Conservation (phyloP, 1,140 invertebrate genomes). For the Aradophagus sp. region DNA sequence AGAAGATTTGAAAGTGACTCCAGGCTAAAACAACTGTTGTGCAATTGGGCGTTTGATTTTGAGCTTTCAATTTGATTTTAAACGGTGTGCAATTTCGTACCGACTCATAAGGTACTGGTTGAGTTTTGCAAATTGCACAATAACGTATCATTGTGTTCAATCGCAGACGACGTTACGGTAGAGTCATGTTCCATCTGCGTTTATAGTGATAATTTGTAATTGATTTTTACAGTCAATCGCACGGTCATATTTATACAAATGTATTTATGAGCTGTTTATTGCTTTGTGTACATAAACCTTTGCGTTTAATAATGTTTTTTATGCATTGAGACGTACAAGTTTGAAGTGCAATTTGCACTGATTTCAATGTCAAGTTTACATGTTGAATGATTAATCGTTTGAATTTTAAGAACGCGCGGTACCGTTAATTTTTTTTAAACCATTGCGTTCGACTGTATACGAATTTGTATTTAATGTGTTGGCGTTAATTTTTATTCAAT, state of each 20-base stretch:
- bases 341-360: background rate
- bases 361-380: background rate
- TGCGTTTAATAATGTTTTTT: slow-evolving; percentile 2
- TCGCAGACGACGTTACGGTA: background rate
- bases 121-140: background rate
- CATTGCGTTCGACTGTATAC: slow-evolving; percentile 11
- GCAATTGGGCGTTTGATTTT: background rate
- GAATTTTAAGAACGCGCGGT: slow-evolving; percentile 1
- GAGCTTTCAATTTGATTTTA: background rate
- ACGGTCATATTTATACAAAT: slow-evolving; percentile 16
- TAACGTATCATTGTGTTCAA: slow-evolving; percentile 8
- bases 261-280: slow-evolving; percentile 9
- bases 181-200: slow-evolving; percentile 3
- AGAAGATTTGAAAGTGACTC: slow-evolving; percentile 3
- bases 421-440: slow-evolving; percentile 8
- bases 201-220: background rate
- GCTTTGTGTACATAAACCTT: slow-evolving; percentile 8
- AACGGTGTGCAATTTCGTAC: slow-evolving; percentile 19
- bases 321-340: background rate
- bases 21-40: too few relatives aligned
- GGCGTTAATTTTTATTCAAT: background rate
- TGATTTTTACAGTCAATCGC: background rate
- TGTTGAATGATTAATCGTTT: background rate
- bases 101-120: slow-evolving; percentile 16
- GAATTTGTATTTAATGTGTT: slow-evolving; percentile 6